Conservation (phyloP, 2,888 invertebrate genomes). For the Carterocephalus palaemon region DNA sequence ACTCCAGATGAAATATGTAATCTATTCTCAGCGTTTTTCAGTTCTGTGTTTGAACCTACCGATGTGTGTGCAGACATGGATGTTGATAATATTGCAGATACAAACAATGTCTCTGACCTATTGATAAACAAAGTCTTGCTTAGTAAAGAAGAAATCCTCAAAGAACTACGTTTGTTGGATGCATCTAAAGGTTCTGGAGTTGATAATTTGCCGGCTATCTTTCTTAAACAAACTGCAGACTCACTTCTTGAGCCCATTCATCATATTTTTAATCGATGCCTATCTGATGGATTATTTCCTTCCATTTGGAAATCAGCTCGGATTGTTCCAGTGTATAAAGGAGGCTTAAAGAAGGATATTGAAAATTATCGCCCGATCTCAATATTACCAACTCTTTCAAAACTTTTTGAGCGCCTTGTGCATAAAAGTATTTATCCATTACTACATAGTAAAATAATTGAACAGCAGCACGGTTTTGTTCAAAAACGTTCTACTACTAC, state of each 20-base stretch:
- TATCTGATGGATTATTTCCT: constrained; percentile 25
- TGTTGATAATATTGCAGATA: background rate
- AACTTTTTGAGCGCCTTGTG: constrained; percentile 31
- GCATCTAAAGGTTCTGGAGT: constrained; percentile 2
- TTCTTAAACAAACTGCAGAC: constrained; percentile 4
- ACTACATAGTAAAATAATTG: constrained; percentile 24
- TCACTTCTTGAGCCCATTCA: constrained; percentile 1
- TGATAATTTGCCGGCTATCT: constrained; percentile 8
- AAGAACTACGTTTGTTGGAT: constrained; percentile 6
- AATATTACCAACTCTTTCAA: constrained; percentile 27
- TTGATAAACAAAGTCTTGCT: background rate
- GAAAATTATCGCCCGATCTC: constrained; percentile 31
- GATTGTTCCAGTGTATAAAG: constrained; percentile 27
- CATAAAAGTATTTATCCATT: constrained; percentile 27
- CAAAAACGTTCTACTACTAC: constrained; percentile 8
- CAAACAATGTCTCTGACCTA: background rate
- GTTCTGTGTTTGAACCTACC: too few relatives aligned
- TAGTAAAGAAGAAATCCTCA: constrained; percentile 2
- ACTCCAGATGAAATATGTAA: constrained; percentile 4
- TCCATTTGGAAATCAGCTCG: constrained; percentile 27
- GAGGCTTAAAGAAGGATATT: constrained; percentile 22
- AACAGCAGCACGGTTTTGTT: constrained; percentile 26
- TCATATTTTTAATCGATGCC: constrained; percentile 13
- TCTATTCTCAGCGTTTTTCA: constrained; percentile 2
- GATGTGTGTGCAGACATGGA: background rate